phyloP scores from a whole-genome alignment of 2,113 vertebrate genomes.

The Coptodon bakossiorum region DNA sequence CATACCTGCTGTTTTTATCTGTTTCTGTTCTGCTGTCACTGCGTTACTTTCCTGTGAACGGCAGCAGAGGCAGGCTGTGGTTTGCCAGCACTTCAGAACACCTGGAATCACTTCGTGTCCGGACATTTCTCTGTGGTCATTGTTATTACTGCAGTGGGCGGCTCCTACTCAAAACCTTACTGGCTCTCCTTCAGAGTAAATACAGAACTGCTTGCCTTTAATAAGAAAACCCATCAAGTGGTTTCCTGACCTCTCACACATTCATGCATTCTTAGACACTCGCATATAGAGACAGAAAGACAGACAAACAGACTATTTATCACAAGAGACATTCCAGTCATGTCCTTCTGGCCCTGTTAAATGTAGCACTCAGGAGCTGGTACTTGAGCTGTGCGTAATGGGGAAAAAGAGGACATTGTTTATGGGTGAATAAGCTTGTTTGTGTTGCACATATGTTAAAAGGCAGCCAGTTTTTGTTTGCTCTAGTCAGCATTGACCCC shows the following conservation, averaged over 20 bases:
- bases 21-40: background rate
- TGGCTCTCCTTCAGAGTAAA: slow-evolving; percentile 1
- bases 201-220: slow-evolving; percentile 1
- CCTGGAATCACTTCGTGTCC: background rate
- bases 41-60: background rate
- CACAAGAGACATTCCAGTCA: background rate
- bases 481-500: background rate
- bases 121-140: background rate
- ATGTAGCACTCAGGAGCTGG: background rate
- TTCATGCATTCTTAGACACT: background rate
- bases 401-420: background rate
- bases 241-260: slow-evolving; percentile 10
- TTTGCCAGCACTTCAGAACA: background rate
- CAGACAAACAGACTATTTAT: background rate
- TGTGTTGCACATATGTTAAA: background rate
- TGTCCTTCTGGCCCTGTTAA: background rate
- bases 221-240: slow-evolving; percentile 16
- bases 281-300: background rate
- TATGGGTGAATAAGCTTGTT: background rate
- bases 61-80: background rate
- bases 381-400: background rate
- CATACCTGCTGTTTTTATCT: background rate
- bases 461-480: background rate
- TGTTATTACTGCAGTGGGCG: background rate
- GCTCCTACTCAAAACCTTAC: background rate